Conservation (phyloP, 2,888 invertebrate species). For the Beris chalybata region DNA sequence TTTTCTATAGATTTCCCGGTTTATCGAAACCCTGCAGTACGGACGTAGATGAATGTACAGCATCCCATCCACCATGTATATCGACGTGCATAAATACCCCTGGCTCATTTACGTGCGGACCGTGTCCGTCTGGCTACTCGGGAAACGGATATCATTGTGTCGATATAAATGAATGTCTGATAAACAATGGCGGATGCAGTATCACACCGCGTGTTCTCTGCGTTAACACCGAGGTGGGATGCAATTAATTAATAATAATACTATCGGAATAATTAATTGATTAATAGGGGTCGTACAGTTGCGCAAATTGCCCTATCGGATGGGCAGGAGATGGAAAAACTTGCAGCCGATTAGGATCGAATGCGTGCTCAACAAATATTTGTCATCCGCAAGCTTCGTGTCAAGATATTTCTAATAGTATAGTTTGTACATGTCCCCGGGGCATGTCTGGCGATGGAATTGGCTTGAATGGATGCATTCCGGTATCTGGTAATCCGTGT, state of each 20-base stretch:
- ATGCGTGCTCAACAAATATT: constrained; percentile 55
- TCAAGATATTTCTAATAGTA: constrained; percentile 66
- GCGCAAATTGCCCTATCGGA: constrained; percentile 86
- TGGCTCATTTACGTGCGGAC: constrained; percentile 84
- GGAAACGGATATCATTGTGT: constrained; percentile 85
- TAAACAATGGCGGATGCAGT: constrained; percentile 89
- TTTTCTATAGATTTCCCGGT: not conserved
- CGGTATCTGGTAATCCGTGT: constrained; percentile 57
- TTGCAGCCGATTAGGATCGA: constrained; percentile 58
- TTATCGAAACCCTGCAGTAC: constrained; percentile 69
- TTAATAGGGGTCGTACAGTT: constrained; percentile 75
- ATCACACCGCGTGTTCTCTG: constrained; percentile 77
- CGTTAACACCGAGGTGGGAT: constrained; percentile 78
- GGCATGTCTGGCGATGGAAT: constrained; percentile 83
- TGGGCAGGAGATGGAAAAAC: constrained; percentile 81
- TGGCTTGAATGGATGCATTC: constrained; percentile 74
- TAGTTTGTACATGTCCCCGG: constrained; percentile 75
- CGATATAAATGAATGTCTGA: constrained; percentile 87
- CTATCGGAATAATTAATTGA: not conserved
- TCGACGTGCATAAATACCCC: constrained; percentile 88
- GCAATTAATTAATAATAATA: constrained; percentile 32
- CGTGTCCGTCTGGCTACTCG: constrained; percentile 83
- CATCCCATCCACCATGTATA: constrained; percentile 66
- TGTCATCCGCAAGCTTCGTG: constrained; percentile 84
- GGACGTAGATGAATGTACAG: constrained; percentile 86